Conservation (phyloP, 2,888 invertebrate species). For the Coenonympha glycerion region DNA sequence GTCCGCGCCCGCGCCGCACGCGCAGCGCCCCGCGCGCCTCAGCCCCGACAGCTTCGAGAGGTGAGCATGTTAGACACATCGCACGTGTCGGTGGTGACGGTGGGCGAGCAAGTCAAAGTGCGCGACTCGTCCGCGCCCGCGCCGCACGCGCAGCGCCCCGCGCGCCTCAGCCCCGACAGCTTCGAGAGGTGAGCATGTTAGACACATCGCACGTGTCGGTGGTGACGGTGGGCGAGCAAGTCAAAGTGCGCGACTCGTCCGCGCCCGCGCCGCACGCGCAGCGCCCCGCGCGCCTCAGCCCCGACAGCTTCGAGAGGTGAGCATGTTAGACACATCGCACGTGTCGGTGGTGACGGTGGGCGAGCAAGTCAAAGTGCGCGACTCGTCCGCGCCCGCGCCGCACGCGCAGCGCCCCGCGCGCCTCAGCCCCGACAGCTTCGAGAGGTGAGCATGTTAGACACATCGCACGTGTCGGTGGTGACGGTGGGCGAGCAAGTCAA, state of each 20-base stretch:
- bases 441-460: slow-evolving; percentile 79
- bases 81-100: slow-evolving; percentile 93
- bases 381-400: slow-evolving; percentile 75
- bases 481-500: slow-evolving; percentile 89
- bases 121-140: slow-evolving; percentile 80
- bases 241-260: slow-evolving; percentile 84
- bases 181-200: slow-evolving; percentile 71
- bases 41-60: slow-evolving; percentile 76
- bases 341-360: slow-evolving; percentile 94
- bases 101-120: slow-evolving; percentile 87
- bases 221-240: slow-evolving; percentile 89
- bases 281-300: slow-evolving; percentile 25
- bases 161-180: slow-evolving; percentile 65
- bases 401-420: slow-evolving; percentile 28
- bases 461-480: slow-evolving; percentile 93
- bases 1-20: slow-evolving; percentile 56
- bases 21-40: slow-evolving; percentile 20
- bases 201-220: slow-evolving; percentile 95
- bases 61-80: slow-evolving; percentile 84
- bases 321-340: slow-evolving; percentile 89
- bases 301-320: slow-evolving; percentile 77
- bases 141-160: slow-evolving; percentile 34
- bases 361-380: slow-evolving; percentile 85
- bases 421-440: slow-evolving; percentile 73
- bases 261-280: slow-evolving; percentile 52